Percentiles rank a stretch among this genome's conserved stretches.
These are phyloP conservation scores for Sterrhoptilus dennistouni DNA, from an alignment of 2,113 vertebrate species.

Conservation along the genomic window DNA sequence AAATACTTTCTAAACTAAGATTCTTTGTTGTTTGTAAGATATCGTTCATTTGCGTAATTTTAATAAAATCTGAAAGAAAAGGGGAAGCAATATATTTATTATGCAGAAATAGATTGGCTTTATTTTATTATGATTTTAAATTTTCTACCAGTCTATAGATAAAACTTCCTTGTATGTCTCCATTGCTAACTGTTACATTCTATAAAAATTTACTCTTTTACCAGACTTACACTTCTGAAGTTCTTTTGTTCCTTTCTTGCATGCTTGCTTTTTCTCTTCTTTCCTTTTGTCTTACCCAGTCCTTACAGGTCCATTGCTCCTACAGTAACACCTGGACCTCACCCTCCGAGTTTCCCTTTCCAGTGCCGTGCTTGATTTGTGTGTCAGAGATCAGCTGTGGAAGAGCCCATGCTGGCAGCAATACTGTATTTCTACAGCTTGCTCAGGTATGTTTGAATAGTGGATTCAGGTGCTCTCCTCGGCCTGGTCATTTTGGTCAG, in stretches of 20 bases:
- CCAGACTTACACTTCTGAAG: background rate
- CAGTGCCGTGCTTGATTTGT: background rate
- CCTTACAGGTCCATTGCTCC: background rate
- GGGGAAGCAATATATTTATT: background rate
- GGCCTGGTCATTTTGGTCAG: background rate
- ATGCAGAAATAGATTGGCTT: background rate
- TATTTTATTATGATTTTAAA: background rate
- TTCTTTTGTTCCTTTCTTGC: background rate
- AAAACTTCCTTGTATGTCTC: background rate
- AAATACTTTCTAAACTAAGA: background rate
- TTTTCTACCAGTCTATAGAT: background rate
- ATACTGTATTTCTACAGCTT: background rate
- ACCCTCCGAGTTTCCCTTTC: background rate
- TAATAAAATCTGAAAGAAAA: background rate
- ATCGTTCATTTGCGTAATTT: background rate
- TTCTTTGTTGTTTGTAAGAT: background rate
- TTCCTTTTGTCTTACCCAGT: background rate
- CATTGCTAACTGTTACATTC: background rate
- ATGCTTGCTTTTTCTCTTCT: background rate
- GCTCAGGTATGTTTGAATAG: background rate
- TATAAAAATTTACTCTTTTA: conserved; percentile 31
- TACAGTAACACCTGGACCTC: background rate
- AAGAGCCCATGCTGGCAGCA: background rate
- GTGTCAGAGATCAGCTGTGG: background rate
- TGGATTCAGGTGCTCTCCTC: background rate